These are phyloP conservation scores for Metalampra italica DNA, from an alignment of 2,888 invertebrate genomes.

Conservation along the genomic window DNA sequence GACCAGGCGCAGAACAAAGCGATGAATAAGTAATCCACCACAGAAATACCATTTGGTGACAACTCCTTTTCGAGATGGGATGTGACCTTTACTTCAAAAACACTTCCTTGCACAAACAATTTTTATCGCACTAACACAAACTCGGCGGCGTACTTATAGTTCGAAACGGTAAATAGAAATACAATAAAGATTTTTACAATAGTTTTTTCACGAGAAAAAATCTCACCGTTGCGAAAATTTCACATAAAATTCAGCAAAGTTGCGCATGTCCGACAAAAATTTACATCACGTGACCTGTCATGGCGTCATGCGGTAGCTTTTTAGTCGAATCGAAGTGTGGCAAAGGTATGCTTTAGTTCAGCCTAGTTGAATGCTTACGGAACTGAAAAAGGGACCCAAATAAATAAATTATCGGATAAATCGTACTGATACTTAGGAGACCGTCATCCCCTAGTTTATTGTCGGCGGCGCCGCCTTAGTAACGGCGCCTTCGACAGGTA, in stretches of 20 bases:
- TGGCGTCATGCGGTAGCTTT: conserved; percentile 53
- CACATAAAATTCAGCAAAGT: conserved; percentile 58
- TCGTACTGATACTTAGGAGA: too few relatives aligned
- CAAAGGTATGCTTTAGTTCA: neutral
- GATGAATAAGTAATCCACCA: conserved; percentile 40
- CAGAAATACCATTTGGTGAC: conserved; percentile 55
- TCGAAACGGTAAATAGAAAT: conserved; percentile 24
- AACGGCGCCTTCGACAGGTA: too few relatives aligned
- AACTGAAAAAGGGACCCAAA: too few relatives aligned
- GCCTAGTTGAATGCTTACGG: neutral
- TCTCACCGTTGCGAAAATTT: conserved; percentile 65
- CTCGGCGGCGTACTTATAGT: conserved; percentile 30
- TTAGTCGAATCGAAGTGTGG: conserved; percentile 11
- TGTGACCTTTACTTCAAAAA: conserved; percentile 61
- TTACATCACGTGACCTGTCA: conserved; percentile 79
- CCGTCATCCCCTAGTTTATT: too few relatives aligned
- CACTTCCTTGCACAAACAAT: conserved; percentile 46
- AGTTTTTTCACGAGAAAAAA: conserved; percentile 42
- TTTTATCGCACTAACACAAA: conserved; percentile 40
- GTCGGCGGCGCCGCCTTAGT: too few relatives aligned
- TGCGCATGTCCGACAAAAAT: conserved; percentile 76
- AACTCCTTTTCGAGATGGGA: conserved; percentile 39
- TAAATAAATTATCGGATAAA: too few relatives aligned
- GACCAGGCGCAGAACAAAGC: conserved; percentile 36
- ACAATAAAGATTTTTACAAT: conserved; percentile 33